Percentiles rank a stretch among this genome's conserved stretches.
phyloP scores from a whole-genome alignment of 2,888 invertebrate genomes.

The Drosophila antonietae region DNA sequence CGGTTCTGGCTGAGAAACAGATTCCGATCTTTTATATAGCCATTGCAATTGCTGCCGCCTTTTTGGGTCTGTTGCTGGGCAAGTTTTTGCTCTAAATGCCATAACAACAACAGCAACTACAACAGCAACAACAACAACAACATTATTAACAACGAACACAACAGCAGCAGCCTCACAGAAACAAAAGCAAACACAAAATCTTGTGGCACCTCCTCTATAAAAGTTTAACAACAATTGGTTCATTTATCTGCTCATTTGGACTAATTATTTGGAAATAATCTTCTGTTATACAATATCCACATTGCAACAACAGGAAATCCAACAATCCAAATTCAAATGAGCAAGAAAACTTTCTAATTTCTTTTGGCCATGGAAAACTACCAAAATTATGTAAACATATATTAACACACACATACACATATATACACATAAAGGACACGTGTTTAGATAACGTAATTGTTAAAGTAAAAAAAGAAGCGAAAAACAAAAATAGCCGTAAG shows the following conservation, averaged over 20 bases:
- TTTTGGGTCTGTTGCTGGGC: slow-evolving; percentile 91
- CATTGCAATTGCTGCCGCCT: slow-evolving; percentile 88
- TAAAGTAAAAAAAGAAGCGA: slow-evolving; percentile 43
- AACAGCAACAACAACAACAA: slow-evolving; percentile 43
- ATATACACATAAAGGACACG: slow-evolving; percentile 26
- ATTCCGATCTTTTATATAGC: slow-evolving; percentile 88
- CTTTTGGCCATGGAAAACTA: slow-evolving; percentile 34
- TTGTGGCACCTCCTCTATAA: slow-evolving; percentile 16
- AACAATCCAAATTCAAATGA: slow-evolving; percentile 26
- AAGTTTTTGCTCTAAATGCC: slow-evolving; percentile 92
- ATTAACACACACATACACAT: slow-evolving; percentile 19
- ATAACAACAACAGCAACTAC: slow-evolving; percentile 53
- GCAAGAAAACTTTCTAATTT: slow-evolving; percentile 38
- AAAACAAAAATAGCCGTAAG: slow-evolving; percentile 22
- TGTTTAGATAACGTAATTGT: slow-evolving; percentile 58
- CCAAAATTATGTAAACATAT: slow-evolving; percentile 40
- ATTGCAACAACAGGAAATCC: slow-evolving; percentile 9
- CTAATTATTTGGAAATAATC: background rate
- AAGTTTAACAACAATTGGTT: slow-evolving; percentile 29
- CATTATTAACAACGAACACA: slow-evolving; percentile 32
- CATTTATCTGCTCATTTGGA: slow-evolving; percentile 28
- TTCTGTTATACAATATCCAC: slow-evolving; percentile 11
- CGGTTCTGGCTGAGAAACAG: slow-evolving; percentile 86
- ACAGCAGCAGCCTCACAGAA: slow-evolving; percentile 13
- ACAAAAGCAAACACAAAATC: slow-evolving; percentile 3